phyloP scores from a whole-genome alignment of 37 sponge, comb jelly and placozoan genomes.

The Tethya wilhelma region DNA sequence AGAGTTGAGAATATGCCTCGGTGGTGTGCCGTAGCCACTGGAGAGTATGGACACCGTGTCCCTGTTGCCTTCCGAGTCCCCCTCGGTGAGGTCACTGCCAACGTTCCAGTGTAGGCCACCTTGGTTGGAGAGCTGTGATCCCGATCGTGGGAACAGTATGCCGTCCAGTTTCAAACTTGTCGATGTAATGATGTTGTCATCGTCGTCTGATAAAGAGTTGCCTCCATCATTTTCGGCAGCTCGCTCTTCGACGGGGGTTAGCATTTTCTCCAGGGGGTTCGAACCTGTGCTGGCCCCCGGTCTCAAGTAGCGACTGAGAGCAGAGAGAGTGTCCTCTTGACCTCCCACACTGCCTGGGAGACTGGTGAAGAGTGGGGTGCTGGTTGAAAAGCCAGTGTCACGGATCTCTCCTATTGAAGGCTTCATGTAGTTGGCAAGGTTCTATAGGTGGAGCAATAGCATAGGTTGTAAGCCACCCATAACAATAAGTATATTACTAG shows the following conservation, averaged over 20 bases:
- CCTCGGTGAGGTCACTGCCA: too few relatives aligned
- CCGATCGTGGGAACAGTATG: background rate
- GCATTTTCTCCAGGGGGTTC: slow-evolving; percentile 27
- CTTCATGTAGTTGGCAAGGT: too few relatives aligned
- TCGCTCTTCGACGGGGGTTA: slow-evolving; percentile 43
- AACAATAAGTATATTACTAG: too few relatives aligned
- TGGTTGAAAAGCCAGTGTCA: background rate
- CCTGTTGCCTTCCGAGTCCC: slow-evolving; percentile 13
- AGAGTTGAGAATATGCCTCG: background rate
- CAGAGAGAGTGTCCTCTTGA: slow-evolving; percentile 5
- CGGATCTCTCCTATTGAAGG: background rate
- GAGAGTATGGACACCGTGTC: slow-evolving; percentile 10
- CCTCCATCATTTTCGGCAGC: background rate
- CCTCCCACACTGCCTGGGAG: slow-evolving; percentile 4
- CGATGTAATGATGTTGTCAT: slow-evolving; percentile 7
- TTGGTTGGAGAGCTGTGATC: background rate
- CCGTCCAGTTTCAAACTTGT: slow-evolving; percentile 15
- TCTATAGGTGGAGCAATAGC: too few relatives aligned
- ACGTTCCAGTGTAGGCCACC: background rate
- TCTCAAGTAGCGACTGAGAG: background rate
- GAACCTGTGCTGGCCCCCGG: background rate
- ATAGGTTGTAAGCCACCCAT: too few relatives aligned
- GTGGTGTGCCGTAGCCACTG: background rate
- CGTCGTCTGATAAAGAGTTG: background rate
- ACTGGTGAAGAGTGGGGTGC: background rate